Percentiles rank a stretch among this genome's conserved stretches.
phyloP scores from a whole-genome alignment of 2,797 vertebrate genomes.

The Hippopotamyrus pictus region DNA sequence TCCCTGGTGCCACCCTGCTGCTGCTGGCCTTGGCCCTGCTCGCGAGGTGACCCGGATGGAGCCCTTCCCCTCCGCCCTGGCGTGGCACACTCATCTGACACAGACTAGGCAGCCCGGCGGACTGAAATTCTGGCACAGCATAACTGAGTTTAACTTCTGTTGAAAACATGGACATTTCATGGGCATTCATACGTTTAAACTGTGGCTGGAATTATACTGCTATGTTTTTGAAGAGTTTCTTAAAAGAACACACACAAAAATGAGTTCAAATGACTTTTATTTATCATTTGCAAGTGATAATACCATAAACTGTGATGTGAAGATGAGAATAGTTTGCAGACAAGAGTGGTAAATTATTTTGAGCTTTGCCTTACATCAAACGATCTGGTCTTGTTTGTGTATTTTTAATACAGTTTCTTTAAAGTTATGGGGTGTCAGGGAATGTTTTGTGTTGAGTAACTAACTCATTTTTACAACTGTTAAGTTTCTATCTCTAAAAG shows the following conservation, averaged over 20 bases:
- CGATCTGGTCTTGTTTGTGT: constrained; percentile 80
- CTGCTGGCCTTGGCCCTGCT: constrained; percentile 64
- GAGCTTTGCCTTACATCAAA: constrained; percentile 83
- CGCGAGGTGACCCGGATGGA: constrained; percentile 81
- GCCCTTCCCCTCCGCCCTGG: constrained; percentile 34
- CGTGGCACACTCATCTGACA: constrained; percentile 61
- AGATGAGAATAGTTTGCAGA: constrained; percentile 55
- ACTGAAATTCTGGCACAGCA: constrained; percentile 66
- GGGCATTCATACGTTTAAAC: constrained; percentile 60
- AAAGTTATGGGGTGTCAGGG: constrained; percentile 58
- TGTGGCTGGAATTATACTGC: constrained; percentile 54
- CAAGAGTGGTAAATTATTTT: constrained; percentile 67
- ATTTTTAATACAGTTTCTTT: constrained; percentile 97
- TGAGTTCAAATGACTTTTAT: constrained; percentile 39
- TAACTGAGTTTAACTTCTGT: constrained; percentile 64
- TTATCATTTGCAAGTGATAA: constrained; percentile 65
- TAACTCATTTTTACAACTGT: constrained; percentile 30
- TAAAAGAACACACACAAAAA: background rate
- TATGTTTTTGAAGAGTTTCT: constrained; percentile 55
- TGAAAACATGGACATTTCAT: constrained; percentile 69
- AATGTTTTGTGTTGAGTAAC: constrained; percentile 19
- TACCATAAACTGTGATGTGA: constrained; percentile 68
- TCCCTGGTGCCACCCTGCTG: constrained; percentile 58
- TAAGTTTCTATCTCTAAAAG: constrained; percentile 19
- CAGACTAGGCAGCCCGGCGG: constrained; percentile 53